Evolutionary conservation across 2,888 invertebrate species (phyloP).

Genomic region (Autographa gamma): DNA sequence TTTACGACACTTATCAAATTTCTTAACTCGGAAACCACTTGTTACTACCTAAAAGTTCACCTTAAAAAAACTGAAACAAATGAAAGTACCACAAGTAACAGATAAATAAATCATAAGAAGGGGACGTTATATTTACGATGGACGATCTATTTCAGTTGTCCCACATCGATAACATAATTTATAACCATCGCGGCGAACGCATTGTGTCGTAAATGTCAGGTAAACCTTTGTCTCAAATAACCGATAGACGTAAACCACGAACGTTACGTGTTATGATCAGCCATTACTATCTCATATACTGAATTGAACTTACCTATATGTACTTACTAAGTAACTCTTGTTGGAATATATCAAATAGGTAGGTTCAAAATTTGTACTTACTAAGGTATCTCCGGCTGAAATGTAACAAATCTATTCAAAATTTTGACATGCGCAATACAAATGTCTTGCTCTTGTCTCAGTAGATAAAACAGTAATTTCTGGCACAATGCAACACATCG

Average conservation of each 20-base stretch:
- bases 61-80: neutral
- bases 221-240: conserved; percentile 34
- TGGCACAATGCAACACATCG: too few relatives aligned
- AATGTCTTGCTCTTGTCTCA: too few relatives aligned
- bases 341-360: too few relatives aligned
- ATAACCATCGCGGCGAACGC: conserved; percentile 27
- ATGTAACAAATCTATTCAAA: too few relatives aligned
- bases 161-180: conserved; percentile 52
- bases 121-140: conserved; percentile 52
- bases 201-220: conserved; percentile 43
- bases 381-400: too few relatives aligned
- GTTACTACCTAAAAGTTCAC: neutral
- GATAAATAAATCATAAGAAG: conserved; percentile 26
- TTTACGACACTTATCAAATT: too few relatives aligned
- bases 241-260: conserved; percentile 12
- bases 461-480: too few relatives aligned
- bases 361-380: too few relatives aligned
- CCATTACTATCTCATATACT: conserved; percentile 3
- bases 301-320: too few relatives aligned
- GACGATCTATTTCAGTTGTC: conserved; percentile 51
- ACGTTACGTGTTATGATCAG: conserved; percentile 15
- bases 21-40: too few relatives aligned
- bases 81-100: neutral
- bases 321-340: too few relatives aligned
- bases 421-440: too few relatives aligned